Evolutionary conservation across 2,888 invertebrate genomes (phyloP), one percentile per base, ranked within the genome.

Genomic region (Hypena proboscidalis): DNA sequence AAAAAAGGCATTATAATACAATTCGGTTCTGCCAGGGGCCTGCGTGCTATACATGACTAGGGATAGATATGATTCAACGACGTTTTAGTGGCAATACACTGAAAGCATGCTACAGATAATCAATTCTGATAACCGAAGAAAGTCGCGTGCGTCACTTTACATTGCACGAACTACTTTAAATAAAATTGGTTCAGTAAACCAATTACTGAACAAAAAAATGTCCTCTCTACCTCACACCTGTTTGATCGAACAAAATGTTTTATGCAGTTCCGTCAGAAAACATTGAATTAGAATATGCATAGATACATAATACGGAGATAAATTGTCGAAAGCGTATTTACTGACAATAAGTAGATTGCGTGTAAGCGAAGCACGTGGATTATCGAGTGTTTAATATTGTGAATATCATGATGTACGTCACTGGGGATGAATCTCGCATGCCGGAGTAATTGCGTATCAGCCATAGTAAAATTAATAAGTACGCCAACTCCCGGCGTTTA

Each of bases 361-460:
- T 51, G 50, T 47, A 51, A 45, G 44, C 42, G 42, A 52, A 40
- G 21, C 38, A 46, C 51, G 46, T 57, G 46, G 46, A 54, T 49
- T 41, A 56, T 34, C 42, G 13, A 37, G 48, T 36, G 53, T 59
- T 51, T 49, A 4, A 49, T 68, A 23, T 34, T 47, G 52, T 65
- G 45, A 61, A 54, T 45, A 56, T n/a, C n/a, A n/a, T n/a, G n/a
- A n/a, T n/a, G n/a, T n/a, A 55, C 52, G 47, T 53, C 58, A 61
- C 53, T 20, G 42, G 49, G 56, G 48, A 58, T 50, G 44, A 41
- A 29, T 39, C 33, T 55, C 53, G 59, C 58, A 62, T 72, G 68
- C 66, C 65, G 33, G 29, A 44, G 46, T 74, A 72, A 76, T 74
- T 70, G 57, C 53, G 38, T 27, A 46, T 54, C 19, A 23, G 6